Evolutionary conservation across 2,113 vertebrate genomes (phyloP).

Genomic region (Chunga burmeisteri): DNA sequence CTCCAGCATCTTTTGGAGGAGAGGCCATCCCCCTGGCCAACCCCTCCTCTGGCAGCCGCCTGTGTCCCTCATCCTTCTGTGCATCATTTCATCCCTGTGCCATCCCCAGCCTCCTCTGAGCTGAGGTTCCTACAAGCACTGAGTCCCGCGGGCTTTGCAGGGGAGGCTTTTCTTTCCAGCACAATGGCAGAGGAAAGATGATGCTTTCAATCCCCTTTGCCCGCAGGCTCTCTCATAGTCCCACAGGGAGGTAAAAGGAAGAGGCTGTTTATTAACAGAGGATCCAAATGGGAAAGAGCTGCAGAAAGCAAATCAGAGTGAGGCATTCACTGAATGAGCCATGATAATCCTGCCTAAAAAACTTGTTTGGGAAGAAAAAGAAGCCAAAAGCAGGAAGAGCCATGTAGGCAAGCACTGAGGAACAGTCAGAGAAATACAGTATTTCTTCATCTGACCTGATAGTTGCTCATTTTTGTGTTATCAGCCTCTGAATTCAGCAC

Average conservation of each 20-base stretch:
- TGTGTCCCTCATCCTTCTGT: background rate
- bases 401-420: background rate
- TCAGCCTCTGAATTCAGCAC: background rate
- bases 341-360: background rate
- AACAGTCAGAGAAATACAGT: background rate
- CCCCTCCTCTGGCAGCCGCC: background rate
- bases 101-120: background rate
- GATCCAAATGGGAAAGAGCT: background rate
- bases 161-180: slow-evolving; percentile 11
- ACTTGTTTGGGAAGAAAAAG: background rate
- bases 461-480: background rate
- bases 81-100: background rate
- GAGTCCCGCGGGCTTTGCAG: background rate
- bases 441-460: background rate
- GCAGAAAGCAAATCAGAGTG: background rate
- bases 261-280: slow-evolving; percentile 34
- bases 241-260: slow-evolving; percentile 28
- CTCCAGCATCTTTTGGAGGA: background rate
- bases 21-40: background rate
- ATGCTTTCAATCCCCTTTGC: background rate
- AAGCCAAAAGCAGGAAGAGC: background rate
- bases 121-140: background rate
- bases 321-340: background rate
- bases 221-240: background rate
- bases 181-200: background rate